Base-by-base conservation (phyloP, 2,888 invertebrate species). In the Synanthedon tipuliformis region DNA sequence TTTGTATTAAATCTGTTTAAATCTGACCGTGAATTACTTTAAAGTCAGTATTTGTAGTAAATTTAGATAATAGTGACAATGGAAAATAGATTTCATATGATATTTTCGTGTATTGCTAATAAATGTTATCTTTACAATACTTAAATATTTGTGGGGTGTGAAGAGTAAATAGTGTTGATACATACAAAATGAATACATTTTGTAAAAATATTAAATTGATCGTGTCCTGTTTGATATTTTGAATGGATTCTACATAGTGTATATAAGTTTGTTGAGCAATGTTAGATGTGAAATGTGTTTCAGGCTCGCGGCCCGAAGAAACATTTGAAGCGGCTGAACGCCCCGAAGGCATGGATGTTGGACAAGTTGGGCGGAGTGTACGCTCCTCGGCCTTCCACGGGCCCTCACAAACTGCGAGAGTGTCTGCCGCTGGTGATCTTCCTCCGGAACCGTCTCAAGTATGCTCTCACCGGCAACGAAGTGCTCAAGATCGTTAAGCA, bases 341-440 rank as follows among this genome's bases (percentile, higher is more conserved):
- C 99, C 56, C 99, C 99, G 11, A 98, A 98, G 89, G 96, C 99
- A 94, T 99, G 99, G 99, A 99, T 99, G 98, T 92, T 99, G 91
- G 99, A 98, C 91, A 99, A 99, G 89, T 89, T 99, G 71, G 97
- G 97, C 61, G 99, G 99, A 76, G 97, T 96, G 56, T 99, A 96
- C 80, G 99, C 99, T 64, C 99, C 99, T 60, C 93, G 98, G 71
- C 99, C 99, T 58, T 95, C 96, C 76, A 94, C 96, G 62, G 99
- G 99, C 55, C 99, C 99, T 56, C 99, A 99, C 91, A 98, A 97
- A 85, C 88, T 98, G 64, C 91, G 99, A 67, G 99, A 99, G 88
- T 99, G 97, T 54, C 89, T 99, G 64, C 99, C 99, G 40, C 89
- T 99, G 61, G 94, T 98, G 58, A 94, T 99, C 69, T 99, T 99